Conservation (phyloP, 2,888 invertebrate species). For the Heliconius sara region DNA sequence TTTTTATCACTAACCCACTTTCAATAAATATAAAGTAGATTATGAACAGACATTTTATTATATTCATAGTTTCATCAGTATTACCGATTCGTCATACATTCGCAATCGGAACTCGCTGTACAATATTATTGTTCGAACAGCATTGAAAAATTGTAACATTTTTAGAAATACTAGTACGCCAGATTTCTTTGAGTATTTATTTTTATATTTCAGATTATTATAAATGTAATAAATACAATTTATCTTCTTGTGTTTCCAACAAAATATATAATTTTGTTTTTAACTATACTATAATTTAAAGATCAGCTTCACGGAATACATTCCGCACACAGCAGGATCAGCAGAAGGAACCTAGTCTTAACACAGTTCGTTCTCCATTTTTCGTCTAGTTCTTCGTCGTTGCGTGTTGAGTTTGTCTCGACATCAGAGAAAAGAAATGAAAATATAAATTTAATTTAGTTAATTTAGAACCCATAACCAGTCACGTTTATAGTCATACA, state of each 20-base stretch:
- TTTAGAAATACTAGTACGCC: conserved; percentile 5
- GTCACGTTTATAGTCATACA: too few relatives aligned
- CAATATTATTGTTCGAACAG: conserved; percentile 26
- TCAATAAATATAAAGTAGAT: conserved; percentile 34
- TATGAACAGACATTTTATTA: conserved; percentile 35
- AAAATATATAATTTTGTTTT: background rate
- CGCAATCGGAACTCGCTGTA: conserved; percentile 31
- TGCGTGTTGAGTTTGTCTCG: too few relatives aligned
- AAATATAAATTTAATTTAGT: too few relatives aligned
- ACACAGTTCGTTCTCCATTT: too few relatives aligned
- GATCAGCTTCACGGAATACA: too few relatives aligned
- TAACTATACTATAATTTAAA: background rate
- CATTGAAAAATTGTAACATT: conserved; percentile 4
- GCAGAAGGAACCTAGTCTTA: too few relatives aligned
- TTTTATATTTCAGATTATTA: background rate
- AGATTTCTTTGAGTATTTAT: background rate
- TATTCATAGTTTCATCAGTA: conserved; percentile 33
- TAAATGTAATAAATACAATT: background rate
- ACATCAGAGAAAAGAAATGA: too few relatives aligned
- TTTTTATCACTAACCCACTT: conserved; percentile 33
- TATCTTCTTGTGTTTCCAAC: background rate
- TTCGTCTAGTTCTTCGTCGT: too few relatives aligned
- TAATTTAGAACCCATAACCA: too few relatives aligned
- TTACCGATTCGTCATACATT: conserved; percentile 46
- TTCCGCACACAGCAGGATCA: too few relatives aligned